Percentiles rank a stretch among this genome's conserved stretches.
Conservation (phyloP, 2,888 invertebrate species). For the Platynereis dumerilii region DNA sequence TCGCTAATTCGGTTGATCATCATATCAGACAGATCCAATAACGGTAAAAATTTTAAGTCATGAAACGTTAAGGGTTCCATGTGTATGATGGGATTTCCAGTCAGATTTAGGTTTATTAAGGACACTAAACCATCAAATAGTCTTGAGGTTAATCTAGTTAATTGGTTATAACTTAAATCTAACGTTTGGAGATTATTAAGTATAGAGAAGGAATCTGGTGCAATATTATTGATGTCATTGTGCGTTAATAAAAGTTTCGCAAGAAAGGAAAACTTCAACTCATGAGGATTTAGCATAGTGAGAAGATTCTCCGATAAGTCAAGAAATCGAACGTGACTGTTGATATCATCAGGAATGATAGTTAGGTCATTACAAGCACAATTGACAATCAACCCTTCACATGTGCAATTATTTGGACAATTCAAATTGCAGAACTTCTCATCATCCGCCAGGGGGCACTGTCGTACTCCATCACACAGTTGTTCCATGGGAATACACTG, state of each 20-base stretch:
- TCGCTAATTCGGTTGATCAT: not conserved
- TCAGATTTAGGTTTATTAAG: not conserved
- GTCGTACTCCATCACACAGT: constrained; percentile 18
- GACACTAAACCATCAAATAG: constrained; percentile 1
- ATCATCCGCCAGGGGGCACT: constrained; percentile 21
- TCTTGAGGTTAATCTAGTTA: not conserved
- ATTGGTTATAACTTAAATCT: constrained; percentile 5
- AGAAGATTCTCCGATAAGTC: not conserved
- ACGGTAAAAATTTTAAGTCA: not conserved
- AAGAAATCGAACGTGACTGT: not conserved
- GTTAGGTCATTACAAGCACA: not conserved
- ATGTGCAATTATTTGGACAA: not conserved
- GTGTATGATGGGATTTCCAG: not conserved
- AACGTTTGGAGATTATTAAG: not conserved
- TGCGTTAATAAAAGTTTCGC: not conserved
- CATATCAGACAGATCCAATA: not conserved
- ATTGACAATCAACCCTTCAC: not conserved
- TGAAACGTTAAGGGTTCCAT: not conserved
- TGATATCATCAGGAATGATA: not conserved
- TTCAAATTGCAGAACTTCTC: constrained; percentile 14
- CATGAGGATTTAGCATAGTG: not conserved
- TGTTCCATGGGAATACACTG: constrained; percentile 8
- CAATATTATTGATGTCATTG: not conserved
- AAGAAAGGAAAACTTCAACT: not conserved
- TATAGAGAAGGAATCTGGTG: not conserved